Evolutionary conservation across 2,888 invertebrate genomes (phyloP), one percentile per base, ranked within the genome.

Genomic region (Acholoe squamosa): DNA sequence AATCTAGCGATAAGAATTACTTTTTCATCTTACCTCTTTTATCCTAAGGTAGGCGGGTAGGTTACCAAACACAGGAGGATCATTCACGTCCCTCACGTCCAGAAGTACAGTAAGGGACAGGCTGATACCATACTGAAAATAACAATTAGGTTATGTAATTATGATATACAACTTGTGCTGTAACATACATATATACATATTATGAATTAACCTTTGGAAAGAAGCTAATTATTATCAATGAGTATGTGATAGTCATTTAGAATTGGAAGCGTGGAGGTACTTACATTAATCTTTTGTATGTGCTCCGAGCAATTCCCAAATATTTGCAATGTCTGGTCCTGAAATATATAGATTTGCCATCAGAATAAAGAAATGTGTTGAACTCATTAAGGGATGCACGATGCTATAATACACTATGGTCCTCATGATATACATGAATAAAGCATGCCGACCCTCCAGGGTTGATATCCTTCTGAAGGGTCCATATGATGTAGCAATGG

Each of bases 1-100:
- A 43, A 43, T 43, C 43, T 10, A 43, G 43, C 10, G 43, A 43
- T 43, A 43, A 43, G 43, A 43, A 43, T 7, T 43, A 43, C 10
- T 5, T 61, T n/a, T 61, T 61, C 61, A 34, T 0, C 84, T 90
- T 89, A 92, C 93, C 92, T 93, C 93, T 0, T 77, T 61, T 0
- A 92, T 71, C 25, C 86, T 52, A 3, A 91, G 80, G 19, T 89
- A 76, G 25, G 77, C 84, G 5, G 92, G 92, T n/a, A 93, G 91
- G 67, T 92, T 93, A 19, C 84, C 54, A 71, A 93, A 93, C 16
- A 89, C 71, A 25, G 93, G 92, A 1, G 92, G 92, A 34, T 93
- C 92, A 88, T 92, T 93, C 0, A 91, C 84, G 67, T 93, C 93
- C 0, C 51, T 54, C 0, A 93, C 91, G 22, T 90, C 61, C 0